Conservation (phyloP, 2,888 invertebrate genomes). For the Ichneumoninae sp. region DNA sequence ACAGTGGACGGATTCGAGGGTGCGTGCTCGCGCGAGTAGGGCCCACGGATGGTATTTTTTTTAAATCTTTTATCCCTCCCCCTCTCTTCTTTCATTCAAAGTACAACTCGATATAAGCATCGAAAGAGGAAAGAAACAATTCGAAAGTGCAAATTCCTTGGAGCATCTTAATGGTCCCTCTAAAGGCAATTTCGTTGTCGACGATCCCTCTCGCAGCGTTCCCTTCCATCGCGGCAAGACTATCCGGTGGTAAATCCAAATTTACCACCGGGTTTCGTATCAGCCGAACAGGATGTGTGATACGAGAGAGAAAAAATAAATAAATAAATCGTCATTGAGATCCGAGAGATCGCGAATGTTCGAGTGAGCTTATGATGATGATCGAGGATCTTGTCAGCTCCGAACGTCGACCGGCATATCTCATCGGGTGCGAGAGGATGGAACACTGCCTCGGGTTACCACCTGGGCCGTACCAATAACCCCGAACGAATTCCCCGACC, state of each 20-base stretch:
- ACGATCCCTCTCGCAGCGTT: constrained; percentile 32
- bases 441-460: constrained; percentile 63
- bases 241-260: not conserved
- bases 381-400: constrained; percentile 75
- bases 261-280: constrained; percentile 36
- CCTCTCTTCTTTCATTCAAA: constrained; percentile 44
- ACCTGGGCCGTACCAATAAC: constrained; percentile 39
- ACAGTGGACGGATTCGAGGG: constrained; percentile 68
- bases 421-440: constrained; percentile 72
- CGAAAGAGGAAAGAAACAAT: constrained; percentile 54
- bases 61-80: not conserved
- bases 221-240: constrained; percentile 11
- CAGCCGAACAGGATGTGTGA: constrained; percentile 9
- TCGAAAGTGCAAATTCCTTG: constrained; percentile 61
- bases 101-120: constrained; percentile 54
- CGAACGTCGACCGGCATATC: constrained; percentile 72
- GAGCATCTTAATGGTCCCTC: constrained; percentile 63
- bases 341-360: constrained; percentile 68
- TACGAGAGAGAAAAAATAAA: constrained; percentile 43
- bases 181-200: constrained; percentile 62
- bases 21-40: constrained; percentile 40
- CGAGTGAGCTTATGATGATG: constrained; percentile 71
- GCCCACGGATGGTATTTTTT: constrained; percentile 24
- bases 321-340: constrained; percentile 38
- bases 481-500: constrained; percentile 42